Conservation (phyloP, 2,797 vertebrate genomes). For the Amblyraja radiata region DNA sequence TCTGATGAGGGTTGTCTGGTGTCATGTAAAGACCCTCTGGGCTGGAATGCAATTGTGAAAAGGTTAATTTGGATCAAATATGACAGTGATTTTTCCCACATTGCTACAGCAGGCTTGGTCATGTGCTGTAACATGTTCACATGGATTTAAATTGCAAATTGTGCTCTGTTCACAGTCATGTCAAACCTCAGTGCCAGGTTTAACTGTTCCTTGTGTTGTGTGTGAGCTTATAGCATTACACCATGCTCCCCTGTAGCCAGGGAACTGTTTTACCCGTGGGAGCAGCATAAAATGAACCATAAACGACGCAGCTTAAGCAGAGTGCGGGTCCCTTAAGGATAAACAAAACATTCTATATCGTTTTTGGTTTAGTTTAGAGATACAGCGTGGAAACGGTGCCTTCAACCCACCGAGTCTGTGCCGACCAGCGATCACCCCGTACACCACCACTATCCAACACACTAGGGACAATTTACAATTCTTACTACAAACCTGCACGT, state of each 20-base stretch:
- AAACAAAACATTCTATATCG: neutral
- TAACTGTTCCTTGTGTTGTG: neutral
- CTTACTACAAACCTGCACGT: no score
- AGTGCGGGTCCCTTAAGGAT: neutral
- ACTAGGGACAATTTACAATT: no score
- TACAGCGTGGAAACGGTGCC: no score
- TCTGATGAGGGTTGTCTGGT: neutral
- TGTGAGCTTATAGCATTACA: no score
- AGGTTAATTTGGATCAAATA: neutral
- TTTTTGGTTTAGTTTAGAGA: no score
- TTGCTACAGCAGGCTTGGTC: neutral
- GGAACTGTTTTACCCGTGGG: no score
- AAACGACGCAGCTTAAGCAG: no score
- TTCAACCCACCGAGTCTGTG: no score
- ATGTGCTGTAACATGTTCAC: neutral
- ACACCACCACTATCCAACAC: no score
- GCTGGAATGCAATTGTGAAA: neutral
- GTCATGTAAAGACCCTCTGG: neutral
- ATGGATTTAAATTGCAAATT: neutral
- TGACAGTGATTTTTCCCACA: neutral
- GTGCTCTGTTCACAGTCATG: neutral
- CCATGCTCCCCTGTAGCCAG: no score
- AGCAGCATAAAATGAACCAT: no score
- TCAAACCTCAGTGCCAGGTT: neutral
- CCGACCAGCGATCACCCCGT: no score